A percentile compares a stretch with the other conserved stretches of the same genome.
These are phyloP conservation scores for Parus major DNA, from an alignment of 2,113 vertebrate species.

Conservation along the genomic window DNA sequence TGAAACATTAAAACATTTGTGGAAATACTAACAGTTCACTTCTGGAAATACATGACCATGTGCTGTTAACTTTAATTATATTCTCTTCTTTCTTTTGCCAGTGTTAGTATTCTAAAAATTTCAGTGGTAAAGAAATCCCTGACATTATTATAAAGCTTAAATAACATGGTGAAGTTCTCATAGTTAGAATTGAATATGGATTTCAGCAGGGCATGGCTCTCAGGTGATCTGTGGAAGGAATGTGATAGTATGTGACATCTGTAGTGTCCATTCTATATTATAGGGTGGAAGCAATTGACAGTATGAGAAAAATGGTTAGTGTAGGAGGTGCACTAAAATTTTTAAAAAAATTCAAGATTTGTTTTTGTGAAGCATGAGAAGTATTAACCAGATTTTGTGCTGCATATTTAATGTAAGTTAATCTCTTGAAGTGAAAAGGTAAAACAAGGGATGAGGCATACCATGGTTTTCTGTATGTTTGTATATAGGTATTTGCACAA, in stretches of 20 bases:
- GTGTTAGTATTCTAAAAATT: neutral
- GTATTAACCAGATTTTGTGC: neutral
- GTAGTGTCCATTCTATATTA: neutral
- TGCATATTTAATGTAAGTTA: neutral
- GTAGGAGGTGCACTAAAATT: neutral
- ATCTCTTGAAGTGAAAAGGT: neutral
- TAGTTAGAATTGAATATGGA: neutral
- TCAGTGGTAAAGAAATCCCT: neutral
- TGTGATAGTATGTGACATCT: neutral
- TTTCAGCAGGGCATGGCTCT: neutral
- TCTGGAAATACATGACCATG: neutral
- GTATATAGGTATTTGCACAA: neutral
- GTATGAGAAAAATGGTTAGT: neutral
- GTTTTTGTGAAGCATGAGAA: neutral
- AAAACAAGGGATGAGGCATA: neutral
- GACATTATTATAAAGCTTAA: neutral
- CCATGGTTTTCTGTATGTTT: conserved; percentile 23
- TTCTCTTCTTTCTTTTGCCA: neutral
- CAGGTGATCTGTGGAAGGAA: neutral
- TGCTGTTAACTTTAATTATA: neutral
- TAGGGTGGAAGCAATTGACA: neutral
- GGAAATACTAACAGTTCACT: neutral
- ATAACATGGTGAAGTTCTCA: neutral
- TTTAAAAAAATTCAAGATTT: neutral
- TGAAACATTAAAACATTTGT: neutral